These are phyloP conservation scores for Vulpes lagopus DNA, from an alignment of 2,113 vertebrate genomes.

Conservation along the genomic window DNA sequence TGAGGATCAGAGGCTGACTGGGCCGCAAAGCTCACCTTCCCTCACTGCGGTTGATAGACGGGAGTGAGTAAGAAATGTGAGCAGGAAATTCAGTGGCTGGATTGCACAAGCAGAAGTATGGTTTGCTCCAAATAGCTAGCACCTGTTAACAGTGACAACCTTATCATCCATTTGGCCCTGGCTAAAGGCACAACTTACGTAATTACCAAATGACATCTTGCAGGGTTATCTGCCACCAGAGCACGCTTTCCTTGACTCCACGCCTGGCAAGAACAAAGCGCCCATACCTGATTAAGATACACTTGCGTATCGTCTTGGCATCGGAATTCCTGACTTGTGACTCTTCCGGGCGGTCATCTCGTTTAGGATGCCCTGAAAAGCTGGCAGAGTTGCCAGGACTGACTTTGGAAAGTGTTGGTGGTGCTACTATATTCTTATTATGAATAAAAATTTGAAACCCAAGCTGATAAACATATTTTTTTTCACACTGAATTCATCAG, in stretches of 20 bases:
- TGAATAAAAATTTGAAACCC: constrained; percentile 81
- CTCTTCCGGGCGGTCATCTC: constrained; percentile 30
- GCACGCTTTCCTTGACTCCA: neutral
- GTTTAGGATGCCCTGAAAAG: neutral
- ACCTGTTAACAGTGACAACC: constrained; percentile 70
- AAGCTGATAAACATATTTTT: constrained; percentile 83
- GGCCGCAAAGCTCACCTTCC: neutral
- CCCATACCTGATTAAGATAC: neutral
- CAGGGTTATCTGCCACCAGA: neutral
- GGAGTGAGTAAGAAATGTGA: neutral
- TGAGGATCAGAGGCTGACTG: neutral
- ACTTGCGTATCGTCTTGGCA: neutral
- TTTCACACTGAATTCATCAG: constrained; percentile 85
- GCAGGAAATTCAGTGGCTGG: neutral
- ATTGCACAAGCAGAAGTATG: constrained; percentile 31
- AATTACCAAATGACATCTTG: constrained; percentile 58
- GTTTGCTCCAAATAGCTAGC: constrained; percentile 35
- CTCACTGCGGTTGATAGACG: neutral
- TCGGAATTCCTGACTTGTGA: neutral
- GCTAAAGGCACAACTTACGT: constrained; percentile 69
- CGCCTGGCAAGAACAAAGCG: neutral
- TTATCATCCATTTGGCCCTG: constrained; percentile 71
- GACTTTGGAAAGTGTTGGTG: neutral
- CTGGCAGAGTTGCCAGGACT: neutral
- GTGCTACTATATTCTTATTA: constrained; percentile 66